phyloP scores from a whole-genome alignment of 2,888 invertebrate species.

The Himalopsyche tibetana region DNA sequence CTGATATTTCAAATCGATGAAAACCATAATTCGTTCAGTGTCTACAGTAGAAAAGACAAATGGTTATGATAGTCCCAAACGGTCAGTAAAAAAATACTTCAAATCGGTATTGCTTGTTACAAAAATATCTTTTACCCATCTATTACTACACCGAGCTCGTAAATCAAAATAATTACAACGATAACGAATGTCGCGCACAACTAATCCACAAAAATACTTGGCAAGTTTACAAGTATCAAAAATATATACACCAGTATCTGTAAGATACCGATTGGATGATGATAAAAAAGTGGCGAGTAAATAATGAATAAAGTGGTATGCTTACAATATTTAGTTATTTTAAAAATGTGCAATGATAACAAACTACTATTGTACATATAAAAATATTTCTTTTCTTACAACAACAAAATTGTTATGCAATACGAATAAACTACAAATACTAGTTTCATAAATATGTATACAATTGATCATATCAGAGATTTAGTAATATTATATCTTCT shows the following conservation, averaged over 20 bases:
- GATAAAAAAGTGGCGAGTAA: not conserved
- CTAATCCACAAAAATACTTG: conserved; percentile 29
- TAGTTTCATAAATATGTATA: not conserved
- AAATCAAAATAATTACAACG: not conserved
- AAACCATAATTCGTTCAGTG: too few species aligned
- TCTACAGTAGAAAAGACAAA: too few species aligned
- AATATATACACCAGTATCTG: conserved; percentile 27
- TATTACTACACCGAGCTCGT: not conserved
- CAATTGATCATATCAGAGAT: not conserved
- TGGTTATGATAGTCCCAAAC: not conserved
- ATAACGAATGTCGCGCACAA: not conserved
- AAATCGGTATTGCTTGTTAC: not conserved
- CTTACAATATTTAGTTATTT: not conserved
- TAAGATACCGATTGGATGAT: not conserved
- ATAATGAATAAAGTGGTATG: not conserved
- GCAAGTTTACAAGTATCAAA: conserved; percentile 35
- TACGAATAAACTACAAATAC: conserved; percentile 22
- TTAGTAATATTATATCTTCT: not conserved
- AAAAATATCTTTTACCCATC: not conserved
- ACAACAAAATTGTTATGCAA: not conserved
- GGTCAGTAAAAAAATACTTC: not conserved
- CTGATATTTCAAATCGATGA: too few species aligned
- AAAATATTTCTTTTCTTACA: conserved; percentile 31
- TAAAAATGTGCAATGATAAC: conserved; percentile 17
- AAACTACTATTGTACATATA: not conserved